These are phyloP conservation scores for Coranthus polyacanthus DNA, from an alignment of 2,797 vertebrate species.

Conservation along the genomic window DNA sequence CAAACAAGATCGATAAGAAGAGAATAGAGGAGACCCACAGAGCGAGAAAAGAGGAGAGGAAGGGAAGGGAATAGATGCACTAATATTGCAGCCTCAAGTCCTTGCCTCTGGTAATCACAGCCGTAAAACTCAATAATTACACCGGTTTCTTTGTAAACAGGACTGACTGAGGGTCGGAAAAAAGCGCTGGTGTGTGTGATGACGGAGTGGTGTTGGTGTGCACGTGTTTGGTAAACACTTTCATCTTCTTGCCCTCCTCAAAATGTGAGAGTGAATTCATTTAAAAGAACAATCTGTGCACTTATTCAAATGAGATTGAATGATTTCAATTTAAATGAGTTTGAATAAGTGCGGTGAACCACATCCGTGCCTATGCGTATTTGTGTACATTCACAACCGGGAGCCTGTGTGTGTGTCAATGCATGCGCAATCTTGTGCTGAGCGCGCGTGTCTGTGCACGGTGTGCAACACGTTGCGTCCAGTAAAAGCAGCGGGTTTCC, in stretches of 20 bases:
- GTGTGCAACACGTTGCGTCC: slow-evolving; percentile 1
- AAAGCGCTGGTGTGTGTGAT: slow-evolving; percentile 8
- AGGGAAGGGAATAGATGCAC: slow-evolving; percentile 58
- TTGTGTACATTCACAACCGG: not conserved
- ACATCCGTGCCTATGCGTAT: not conserved
- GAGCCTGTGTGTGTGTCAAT: slow-evolving; percentile 3
- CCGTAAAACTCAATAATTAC: slow-evolving; percentile 73
- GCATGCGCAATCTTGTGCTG: not conserved
- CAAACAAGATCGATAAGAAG: slow-evolving; percentile 65
- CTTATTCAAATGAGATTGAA: slow-evolving; percentile 56
- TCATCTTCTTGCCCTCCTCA: slow-evolving; percentile 4
- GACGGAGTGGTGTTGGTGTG: not conserved
- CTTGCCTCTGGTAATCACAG: slow-evolving; percentile 63
- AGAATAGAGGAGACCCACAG: slow-evolving; percentile 46
- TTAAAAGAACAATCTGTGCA: slow-evolving; percentile 45
- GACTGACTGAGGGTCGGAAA: slow-evolving; percentile 24
- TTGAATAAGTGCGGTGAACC: slow-evolving; percentile 40
- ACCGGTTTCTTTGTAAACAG: slow-evolving; percentile 61
- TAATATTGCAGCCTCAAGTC: slow-evolving; percentile 56
- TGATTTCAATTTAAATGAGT: slow-evolving; percentile 47
- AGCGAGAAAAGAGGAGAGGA: slow-evolving; percentile 46
- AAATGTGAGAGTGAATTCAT: slow-evolving; percentile 28
- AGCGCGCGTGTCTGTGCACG: not conserved
- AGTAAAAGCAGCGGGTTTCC: slow-evolving; percentile 1
- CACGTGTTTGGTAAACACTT: slow-evolving; percentile 6